Conservation (phyloP, 2,888 invertebrate species). For the Parelbella ahira region DNA sequence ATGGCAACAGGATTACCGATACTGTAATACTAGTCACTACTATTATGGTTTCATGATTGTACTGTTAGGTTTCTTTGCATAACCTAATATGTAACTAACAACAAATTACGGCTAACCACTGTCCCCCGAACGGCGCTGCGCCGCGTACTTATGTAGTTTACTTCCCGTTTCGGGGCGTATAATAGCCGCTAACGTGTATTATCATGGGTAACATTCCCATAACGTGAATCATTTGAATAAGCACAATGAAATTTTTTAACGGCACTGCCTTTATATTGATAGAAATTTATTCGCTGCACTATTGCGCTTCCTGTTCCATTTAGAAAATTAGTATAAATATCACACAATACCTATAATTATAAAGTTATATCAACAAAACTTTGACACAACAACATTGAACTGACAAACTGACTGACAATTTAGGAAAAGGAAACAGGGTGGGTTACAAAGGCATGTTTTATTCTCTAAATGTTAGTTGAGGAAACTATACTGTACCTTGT, state of each 20-base stretch:
- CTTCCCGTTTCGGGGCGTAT: conserved; percentile 56
- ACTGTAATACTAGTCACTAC: conserved; percentile 1
- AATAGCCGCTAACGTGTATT: conserved; percentile 53
- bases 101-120: conserved; percentile 25
- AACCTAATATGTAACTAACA: conserved; percentile 30
- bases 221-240: conserved; percentile 67
- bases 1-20: background rate
- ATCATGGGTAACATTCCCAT: conserved; percentile 66
- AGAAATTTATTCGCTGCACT: conserved; percentile 31
- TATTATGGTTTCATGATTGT: conserved; percentile 21
- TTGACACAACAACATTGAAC: conserved; percentile 56
- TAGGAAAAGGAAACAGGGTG: conserved; percentile 36
- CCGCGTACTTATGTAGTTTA: conserved; percentile 35
- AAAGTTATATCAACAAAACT: conserved; percentile 72
- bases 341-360: conserved; percentile 48
- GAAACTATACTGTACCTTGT: conserved; percentile 1
- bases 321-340: conserved; percentile 47
- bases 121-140: conserved; percentile 7
- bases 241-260: conserved; percentile 41
- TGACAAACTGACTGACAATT: conserved; percentile 43
- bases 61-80: conserved; percentile 34
- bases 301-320: conserved; percentile 47
- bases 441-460: background rate
- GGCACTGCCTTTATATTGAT: conserved; percentile 30
- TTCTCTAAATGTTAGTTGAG: background rate